These are phyloP conservation scores for Chaetodon trifasciatus DNA, from an alignment of 2,797 vertebrate species.

Conservation along the genomic window DNA sequence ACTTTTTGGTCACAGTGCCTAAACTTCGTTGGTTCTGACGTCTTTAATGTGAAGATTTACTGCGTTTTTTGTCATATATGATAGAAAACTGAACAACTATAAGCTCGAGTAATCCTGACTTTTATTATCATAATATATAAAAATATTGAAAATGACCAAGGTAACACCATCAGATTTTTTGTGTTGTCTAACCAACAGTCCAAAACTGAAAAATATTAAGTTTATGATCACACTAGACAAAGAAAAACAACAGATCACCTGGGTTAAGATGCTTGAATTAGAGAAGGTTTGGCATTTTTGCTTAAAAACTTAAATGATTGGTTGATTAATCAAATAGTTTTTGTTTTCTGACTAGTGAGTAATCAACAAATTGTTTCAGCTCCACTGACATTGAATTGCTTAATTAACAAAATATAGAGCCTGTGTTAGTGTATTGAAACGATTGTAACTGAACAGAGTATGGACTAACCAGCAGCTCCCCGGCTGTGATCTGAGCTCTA, in stretches of 20 bases:
- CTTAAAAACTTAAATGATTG: not conserved
- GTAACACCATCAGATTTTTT: not conserved
- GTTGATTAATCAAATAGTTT: not conserved
- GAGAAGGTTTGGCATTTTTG: not conserved
- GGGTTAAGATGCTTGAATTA: not conserved
- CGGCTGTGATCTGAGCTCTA: slow-evolving; percentile 27
- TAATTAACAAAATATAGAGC: not conserved
- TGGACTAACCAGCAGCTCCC: not conserved
- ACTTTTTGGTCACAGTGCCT: no score
- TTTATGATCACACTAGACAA: no score
- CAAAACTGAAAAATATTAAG: no score
- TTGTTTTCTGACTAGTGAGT: not conserved
- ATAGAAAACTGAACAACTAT: not conserved
- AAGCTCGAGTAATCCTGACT: no score
- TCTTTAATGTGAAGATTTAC: not conserved
- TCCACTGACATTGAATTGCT: not conserved
- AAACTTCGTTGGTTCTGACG: not conserved
- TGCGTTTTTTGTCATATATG: not conserved
- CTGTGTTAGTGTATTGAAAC: not conserved
- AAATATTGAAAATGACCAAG: not conserved
- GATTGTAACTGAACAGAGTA: not conserved
- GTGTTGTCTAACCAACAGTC: not conserved
- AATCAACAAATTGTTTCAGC: not conserved
- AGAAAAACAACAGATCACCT: not conserved
- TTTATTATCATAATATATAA: no score